Conservation (phyloP, 2,797 vertebrate species). For the Ceyx erithaca region DNA sequence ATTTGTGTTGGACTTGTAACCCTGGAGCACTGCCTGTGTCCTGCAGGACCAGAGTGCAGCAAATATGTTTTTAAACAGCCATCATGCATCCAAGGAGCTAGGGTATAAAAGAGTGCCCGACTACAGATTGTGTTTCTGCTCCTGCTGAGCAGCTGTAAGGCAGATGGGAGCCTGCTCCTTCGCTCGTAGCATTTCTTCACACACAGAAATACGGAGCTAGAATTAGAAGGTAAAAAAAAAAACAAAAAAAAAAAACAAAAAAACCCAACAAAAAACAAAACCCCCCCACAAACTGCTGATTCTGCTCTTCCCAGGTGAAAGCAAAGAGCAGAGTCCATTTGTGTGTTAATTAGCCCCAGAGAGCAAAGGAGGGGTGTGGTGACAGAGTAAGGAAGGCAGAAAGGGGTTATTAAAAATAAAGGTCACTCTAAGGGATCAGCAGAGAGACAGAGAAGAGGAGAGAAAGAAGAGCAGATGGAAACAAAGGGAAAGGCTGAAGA, state of each 20-base stretch:
- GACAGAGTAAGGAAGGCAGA: neutral
- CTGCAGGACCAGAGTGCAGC: neutral
- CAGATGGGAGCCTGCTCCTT: neutral
- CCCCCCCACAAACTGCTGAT: neutral
- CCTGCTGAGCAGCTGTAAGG: neutral
- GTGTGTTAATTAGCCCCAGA: neutral
- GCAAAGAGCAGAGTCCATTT: neutral
- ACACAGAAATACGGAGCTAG: neutral
- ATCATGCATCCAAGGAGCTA: neutral
- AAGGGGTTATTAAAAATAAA: neutral
- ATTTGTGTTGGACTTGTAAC: neutral
- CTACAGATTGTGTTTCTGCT: neutral
- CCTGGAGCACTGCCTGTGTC: neutral
- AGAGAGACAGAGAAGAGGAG: neutral
- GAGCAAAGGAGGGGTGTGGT: neutral
- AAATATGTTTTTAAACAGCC: neutral
- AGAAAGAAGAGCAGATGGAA: neutral
- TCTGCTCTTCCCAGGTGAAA: constrained; percentile 8
- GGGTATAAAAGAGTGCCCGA: neutral
- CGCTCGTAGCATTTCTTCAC: neutral
- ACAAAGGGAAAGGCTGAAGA: neutral
- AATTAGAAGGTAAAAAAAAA: neutral
- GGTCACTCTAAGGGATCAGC: neutral
- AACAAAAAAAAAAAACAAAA: neutral
- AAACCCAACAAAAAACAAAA: too few species aligned